phyloP scores from a whole-genome alignment of 2,113 vertebrate species.

The Notechis scutatus region DNA sequence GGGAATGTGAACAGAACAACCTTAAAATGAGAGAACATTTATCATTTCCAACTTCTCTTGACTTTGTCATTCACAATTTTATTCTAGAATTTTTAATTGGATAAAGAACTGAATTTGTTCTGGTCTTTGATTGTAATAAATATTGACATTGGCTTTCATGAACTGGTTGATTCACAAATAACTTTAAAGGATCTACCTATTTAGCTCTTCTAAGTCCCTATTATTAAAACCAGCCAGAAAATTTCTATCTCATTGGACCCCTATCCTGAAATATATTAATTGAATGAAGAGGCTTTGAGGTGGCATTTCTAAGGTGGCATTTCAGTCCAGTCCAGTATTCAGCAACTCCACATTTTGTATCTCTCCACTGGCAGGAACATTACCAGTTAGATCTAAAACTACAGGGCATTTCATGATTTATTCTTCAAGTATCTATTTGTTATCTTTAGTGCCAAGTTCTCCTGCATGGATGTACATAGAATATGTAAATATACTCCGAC shows the following conservation, averaged over 20 bases:
- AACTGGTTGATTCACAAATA: background rate
- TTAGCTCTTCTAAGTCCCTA: background rate
- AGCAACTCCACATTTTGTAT: background rate
- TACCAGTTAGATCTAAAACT: background rate
- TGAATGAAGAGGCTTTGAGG: background rate
- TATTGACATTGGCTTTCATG: background rate
- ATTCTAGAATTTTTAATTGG: background rate
- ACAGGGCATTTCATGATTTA: background rate
- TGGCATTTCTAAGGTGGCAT: background rate
- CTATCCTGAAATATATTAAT: background rate
- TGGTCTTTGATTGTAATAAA: background rate
- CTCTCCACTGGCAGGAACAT: background rate
- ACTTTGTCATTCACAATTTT: background rate
- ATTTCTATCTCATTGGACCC: background rate
- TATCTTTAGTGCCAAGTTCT: background rate
- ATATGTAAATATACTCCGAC: background rate
- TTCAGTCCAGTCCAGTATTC: background rate
- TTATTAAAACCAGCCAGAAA: background rate
- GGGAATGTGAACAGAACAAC: background rate
- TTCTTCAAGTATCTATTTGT: background rate
- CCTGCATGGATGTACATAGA: background rate
- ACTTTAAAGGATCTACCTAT: background rate
- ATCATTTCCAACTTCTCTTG: background rate
- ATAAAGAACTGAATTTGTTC: background rate
- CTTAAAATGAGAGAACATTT: background rate